Evolutionary conservation across 53 echinoderm and acorn worm species (phyloP), one percentile per base, ranked within the genome.

Genomic region (Apostichopus leukothele): DNA sequence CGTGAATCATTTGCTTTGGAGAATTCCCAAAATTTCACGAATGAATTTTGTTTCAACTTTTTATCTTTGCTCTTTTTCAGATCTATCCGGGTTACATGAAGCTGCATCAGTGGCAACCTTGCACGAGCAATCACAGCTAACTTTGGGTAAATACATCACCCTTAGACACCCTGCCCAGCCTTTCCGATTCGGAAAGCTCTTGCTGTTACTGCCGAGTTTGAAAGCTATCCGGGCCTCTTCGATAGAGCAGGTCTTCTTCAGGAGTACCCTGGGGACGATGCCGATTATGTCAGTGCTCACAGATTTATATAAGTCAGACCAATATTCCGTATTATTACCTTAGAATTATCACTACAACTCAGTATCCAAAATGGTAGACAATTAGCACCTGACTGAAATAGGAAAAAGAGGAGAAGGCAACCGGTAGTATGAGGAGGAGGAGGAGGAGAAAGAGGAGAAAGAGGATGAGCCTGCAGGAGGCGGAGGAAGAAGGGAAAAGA

Each of bases 101-200:
- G 83, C 91, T 1, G 27, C 93, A 11, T 89, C 97, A 6, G 92
- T 97, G 5, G 90, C 91, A 39, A 79, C 89, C 23, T 91, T 97
- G 50, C 97, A 95, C 57, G 97, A 97, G 90, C 97, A 97, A 75
- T 95, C 97, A 18, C 97, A 95, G 77, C 90, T 97, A 10, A 95
- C 97, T 7, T 91, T 97, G 67, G 91, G 94, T 83, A 97, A 97
- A 89, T 97, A 97, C 94, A 97, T 97, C 74, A 83, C 89, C 10
- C 90, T 95, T 10, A 90, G 94, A 22, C 92, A 97, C 73, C 97
- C 94, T 51, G 79, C 95, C 14, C 97, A 97, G 53, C 94, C 97
- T 3, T 95, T 94, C 86, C 92, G 97, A 1, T 97, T 97, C 88
- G 95, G 95, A 54, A 97, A 97, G 88, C 91, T 97, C 4, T 86